phyloP scores from a whole-genome alignment of 2,797 vertebrate genomes.

The Siniperca scherzeri region DNA sequence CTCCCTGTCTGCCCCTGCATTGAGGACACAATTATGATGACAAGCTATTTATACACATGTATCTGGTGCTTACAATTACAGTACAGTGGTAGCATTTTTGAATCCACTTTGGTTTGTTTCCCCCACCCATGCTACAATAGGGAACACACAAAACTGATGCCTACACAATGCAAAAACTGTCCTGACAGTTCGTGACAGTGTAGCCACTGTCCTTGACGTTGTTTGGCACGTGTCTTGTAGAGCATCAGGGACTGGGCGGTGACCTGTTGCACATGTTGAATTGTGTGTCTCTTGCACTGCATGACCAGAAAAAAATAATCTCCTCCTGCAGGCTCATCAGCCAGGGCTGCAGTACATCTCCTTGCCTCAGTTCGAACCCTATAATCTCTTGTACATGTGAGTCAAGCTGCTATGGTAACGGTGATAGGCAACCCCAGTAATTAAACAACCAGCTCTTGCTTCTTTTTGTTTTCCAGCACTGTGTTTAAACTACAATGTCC shows the following conservation, averaged over 20 bases:
- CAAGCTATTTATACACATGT: not conserved
- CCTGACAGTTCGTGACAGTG: conserved; percentile 45
- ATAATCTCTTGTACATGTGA: conserved; percentile 79
- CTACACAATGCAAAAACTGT: conserved; percentile 23
- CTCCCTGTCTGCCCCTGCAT: conserved; percentile 5
- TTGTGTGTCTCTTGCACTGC: not conserved
- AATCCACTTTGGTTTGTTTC: conserved; percentile 24
- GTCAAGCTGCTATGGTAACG: conserved; percentile 88
- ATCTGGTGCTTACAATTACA: not conserved
- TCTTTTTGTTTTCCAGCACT: conserved; percentile 85
- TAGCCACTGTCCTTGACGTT: conserved; percentile 50
- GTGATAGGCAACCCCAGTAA: conserved; percentile 85
- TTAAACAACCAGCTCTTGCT: conserved; percentile 90
- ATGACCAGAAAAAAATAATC: not conserved
- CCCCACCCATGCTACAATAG: not conserved
- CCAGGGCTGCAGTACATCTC: conserved; percentile 37
- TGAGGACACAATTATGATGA: not conserved
- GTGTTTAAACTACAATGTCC: conserved; percentile 81
- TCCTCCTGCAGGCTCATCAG: conserved; percentile 28
- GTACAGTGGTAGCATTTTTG: not conserved
- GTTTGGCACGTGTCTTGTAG: conserved; percentile 51
- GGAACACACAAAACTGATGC: not conserved
- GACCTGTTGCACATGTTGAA: conserved; percentile 52
- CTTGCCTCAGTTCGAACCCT: conserved; percentile 62
- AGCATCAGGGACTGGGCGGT: conserved; percentile 33